phyloP scores from a whole-genome alignment of 2,797 vertebrate species.

The Iguana delicatissima region DNA sequence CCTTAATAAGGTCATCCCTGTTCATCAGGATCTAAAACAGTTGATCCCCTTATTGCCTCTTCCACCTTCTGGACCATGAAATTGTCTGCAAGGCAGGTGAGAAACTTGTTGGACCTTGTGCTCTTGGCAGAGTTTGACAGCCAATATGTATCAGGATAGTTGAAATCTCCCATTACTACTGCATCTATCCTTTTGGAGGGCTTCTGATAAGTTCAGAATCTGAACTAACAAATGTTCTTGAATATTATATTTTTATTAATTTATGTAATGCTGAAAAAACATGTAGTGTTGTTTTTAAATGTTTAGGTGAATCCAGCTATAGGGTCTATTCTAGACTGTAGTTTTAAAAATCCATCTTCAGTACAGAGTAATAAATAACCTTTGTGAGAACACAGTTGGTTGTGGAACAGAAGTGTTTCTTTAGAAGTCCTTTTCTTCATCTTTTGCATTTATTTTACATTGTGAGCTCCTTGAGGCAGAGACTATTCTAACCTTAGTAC shows the following conservation, averaged over 20 bases:
- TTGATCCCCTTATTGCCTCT: too few species aligned
- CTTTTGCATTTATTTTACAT: not conserved
- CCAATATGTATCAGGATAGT: too few species aligned
- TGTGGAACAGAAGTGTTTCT: not conserved
- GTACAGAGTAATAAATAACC: not conserved
- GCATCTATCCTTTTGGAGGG: too few species aligned
- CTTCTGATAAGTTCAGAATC: slow-evolving; percentile 14
- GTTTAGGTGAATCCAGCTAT: not conserved
- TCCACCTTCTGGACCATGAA: too few species aligned
- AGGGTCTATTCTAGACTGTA: not conserved
- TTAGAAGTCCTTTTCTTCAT: not conserved
- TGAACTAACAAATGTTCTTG: slow-evolving; percentile 44
- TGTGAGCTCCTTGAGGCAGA: not conserved
- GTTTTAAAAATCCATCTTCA: not conserved
- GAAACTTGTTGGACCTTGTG: too few species aligned
- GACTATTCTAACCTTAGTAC: not conserved
- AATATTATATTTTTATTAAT: slow-evolving; percentile 39
- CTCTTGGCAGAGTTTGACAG: too few species aligned
- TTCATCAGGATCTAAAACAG: too few species aligned
- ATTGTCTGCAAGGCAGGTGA: too few species aligned
- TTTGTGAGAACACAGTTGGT: not conserved
- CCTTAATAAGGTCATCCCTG: too few species aligned
- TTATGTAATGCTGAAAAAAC: not conserved
- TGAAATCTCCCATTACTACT: too few species aligned
- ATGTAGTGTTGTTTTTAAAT: not conserved